Evolutionary conservation across 2,888 invertebrate genomes (phyloP).

Genomic region (Brachyptera risi): DNA sequence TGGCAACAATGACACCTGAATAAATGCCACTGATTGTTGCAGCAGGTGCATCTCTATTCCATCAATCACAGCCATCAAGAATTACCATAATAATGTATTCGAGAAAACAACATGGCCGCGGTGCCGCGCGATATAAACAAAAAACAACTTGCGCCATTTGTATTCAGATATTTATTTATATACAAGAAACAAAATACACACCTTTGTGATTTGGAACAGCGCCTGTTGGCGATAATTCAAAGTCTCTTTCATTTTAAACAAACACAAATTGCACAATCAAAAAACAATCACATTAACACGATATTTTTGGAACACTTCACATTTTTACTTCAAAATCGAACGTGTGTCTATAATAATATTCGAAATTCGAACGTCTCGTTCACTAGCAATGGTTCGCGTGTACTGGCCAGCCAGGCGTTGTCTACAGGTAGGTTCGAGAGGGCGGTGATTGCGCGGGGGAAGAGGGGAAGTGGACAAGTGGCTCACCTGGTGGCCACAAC

Average conservation of each 20-base stretch:
- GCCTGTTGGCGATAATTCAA: slow-evolving; percentile 43
- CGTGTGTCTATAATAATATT: neutral
- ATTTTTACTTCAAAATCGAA: too few species aligned
- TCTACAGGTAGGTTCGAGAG: neutral
- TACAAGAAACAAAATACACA: slow-evolving; percentile 39
- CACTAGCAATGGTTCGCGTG: neutral
- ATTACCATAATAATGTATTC: too few species aligned
- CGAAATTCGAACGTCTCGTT: neutral
- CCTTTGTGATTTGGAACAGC: slow-evolving; percentile 73
- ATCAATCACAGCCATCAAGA: too few species aligned
- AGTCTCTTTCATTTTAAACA: slow-evolving; percentile 29
- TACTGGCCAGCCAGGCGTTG: neutral
- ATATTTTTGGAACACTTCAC: too few species aligned
- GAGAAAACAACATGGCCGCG: too few species aligned
- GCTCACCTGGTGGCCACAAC: slow-evolving; percentile 5
- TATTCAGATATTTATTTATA: neutral
- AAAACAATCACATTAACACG: too few species aligned
- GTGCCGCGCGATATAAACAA: neutral
- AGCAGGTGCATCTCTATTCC: too few species aligned
- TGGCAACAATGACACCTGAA: too few species aligned
- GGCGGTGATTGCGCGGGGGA: neutral
- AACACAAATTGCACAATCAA: too few species aligned
- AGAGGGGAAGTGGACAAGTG: neutral
- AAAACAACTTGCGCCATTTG: slow-evolving; percentile 11
- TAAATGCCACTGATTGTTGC: too few species aligned